Evolutionary conservation across 2,113 vertebrate species (phyloP).

Genomic region (Eudyptes chrysolophus): DNA sequence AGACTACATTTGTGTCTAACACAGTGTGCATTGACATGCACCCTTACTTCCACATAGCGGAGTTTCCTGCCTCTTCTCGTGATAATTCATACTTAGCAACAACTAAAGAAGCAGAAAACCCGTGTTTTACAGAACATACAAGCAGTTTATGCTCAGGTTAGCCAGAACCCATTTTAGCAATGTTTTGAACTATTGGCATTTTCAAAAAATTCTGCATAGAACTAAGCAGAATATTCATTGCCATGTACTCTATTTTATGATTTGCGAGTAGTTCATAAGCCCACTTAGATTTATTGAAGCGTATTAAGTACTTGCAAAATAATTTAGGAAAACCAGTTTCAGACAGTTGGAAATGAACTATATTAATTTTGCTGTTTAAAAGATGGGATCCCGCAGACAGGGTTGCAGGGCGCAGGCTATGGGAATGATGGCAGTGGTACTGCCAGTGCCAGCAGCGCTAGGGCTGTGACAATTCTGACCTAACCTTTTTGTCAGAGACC

Average conservation of each 20-base stretch:
- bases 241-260: neutral
- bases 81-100: neutral
- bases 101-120: neutral
- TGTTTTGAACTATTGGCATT: neutral
- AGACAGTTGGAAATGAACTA: neutral
- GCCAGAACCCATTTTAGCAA: neutral
- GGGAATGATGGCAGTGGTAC: neutral
- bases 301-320: neutral
- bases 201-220: neutral
- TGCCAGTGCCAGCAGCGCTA: neutral
- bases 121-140: neutral
- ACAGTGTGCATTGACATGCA: neutral
- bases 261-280: neutral
- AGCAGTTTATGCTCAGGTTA: neutral
- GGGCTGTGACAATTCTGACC: neutral
- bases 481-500: neutral
- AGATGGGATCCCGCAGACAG: neutral
- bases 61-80: neutral
- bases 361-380: neutral
- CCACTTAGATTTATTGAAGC: neutral
- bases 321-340: neutral
- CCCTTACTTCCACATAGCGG: rapidly evolving
- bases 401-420: too few species aligned
- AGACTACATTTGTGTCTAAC: neutral
- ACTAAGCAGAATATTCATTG: neutral